Percentiles rank a stretch among this genome's conserved stretches.
phyloP scores from a whole-genome alignment of 2,888 invertebrate species.

The Morpho achilles region DNA sequence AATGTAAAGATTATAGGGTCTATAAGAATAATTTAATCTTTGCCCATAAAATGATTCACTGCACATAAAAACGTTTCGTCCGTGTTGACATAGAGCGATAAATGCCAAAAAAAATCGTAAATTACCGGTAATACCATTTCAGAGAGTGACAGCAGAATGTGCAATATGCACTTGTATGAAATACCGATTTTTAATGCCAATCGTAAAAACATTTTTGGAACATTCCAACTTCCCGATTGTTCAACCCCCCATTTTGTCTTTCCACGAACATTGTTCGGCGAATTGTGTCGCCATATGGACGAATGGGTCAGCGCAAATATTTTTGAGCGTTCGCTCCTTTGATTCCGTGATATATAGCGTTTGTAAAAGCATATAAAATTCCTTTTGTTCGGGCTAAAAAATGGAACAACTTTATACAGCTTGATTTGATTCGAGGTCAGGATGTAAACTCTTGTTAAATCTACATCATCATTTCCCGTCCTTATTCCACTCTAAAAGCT shows the following conservation, averaged over 20 bases:
- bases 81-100: conserved; percentile 42
- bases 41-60: conserved; percentile 20
- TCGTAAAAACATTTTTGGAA: conserved; percentile 61
- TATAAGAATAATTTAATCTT: not conserved
- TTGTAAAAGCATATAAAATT: not conserved
- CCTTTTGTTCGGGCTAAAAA: conserved; percentile 3
- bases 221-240: conserved; percentile 31
- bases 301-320: conserved; percentile 19
- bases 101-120: conserved; percentile 48
- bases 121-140: conserved; percentile 24
- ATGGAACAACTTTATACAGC: not conserved
- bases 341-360: conserved; percentile 10
- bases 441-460: too few relatives aligned
- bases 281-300: conserved; percentile 30
- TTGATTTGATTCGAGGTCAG: too few relatives aligned
- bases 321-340: conserved; percentile 4
- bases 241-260: conserved; percentile 4
- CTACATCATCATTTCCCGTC: too few relatives aligned
- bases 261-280: conserved; percentile 6
- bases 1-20: too few relatives aligned
- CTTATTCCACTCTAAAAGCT: not conserved
- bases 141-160: conserved; percentile 53
- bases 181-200: conserved; percentile 29
- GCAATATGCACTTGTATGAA: conserved; percentile 53
- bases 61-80: conserved; percentile 11